Conservation (phyloP, 2,888 invertebrate genomes). For the Lithosia quadra region DNA sequence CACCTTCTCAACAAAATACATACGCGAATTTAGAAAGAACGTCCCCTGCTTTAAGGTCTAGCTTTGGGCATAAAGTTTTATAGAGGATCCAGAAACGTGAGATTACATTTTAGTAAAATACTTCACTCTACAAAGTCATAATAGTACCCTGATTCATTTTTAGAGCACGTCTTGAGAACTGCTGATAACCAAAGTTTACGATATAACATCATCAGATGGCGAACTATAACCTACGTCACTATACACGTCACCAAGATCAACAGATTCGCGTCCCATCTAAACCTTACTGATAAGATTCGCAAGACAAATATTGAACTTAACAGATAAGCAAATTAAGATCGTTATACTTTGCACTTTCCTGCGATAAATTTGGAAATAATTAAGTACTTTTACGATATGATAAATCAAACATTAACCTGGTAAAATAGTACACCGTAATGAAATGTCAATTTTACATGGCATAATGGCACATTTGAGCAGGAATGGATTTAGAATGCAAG, state of each 20-base stretch:
- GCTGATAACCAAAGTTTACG: conserved; percentile 18
- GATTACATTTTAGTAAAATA: neutral
- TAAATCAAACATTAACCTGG: conserved; percentile 47
- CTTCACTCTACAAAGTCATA: neutral
- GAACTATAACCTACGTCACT: conserved; percentile 67
- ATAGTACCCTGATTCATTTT: neutral
- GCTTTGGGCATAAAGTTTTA: neutral
- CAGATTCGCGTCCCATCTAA: conserved; percentile 75
- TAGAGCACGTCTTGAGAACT: neutral
- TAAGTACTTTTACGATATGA: conserved; percentile 63
- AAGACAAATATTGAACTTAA: conserved; percentile 72
- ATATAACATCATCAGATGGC: conserved; percentile 45
- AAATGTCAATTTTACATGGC: conserved; percentile 37
- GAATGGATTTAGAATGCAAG: conserved; percentile 60
- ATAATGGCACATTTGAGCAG: conserved; percentile 33
- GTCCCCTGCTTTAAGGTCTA: no score
- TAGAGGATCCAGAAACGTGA: neutral
- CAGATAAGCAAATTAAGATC: conserved; percentile 77
- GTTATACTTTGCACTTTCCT: conserved; percentile 81
- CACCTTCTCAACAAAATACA: neutral
- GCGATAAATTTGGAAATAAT: conserved; percentile 72
- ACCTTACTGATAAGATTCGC: conserved; percentile 71
- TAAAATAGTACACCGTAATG: conserved; percentile 28
- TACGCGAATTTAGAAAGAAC: neutral
- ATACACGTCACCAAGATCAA: conserved; percentile 67